Percentiles rank a stretch among this genome's conserved stretches.
Evolutionary conservation across 2,888 invertebrate species (phyloP).

Genomic region (Brenthis hecate): DNA sequence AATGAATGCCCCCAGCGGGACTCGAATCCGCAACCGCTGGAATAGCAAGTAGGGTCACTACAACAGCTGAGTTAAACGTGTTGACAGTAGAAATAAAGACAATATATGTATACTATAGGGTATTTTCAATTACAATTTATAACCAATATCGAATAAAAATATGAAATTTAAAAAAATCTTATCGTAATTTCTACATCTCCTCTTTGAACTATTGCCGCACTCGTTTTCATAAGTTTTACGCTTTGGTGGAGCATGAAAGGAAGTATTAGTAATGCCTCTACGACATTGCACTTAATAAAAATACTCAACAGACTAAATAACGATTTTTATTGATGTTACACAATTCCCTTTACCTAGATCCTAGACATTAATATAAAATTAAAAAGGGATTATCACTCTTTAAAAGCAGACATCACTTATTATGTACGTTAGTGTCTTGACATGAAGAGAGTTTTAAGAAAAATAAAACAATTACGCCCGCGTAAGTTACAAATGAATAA

Average conservation of each 20-base stretch:
- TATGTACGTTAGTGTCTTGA: background rate
- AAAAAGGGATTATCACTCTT: background rate
- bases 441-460: background rate
- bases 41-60: too few species aligned
- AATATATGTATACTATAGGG: too few species aligned
- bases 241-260: slow-evolving; percentile 19
- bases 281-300: slow-evolving; percentile 6
- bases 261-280: slow-evolving; percentile 18
- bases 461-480: slow-evolving; percentile 1
- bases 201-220: slow-evolving; percentile 9
- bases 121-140: too few species aligned
- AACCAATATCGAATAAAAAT: background rate
- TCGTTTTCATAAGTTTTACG: slow-evolving; percentile 22
- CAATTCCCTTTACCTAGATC: background rate
- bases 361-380: background rate
- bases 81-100: too few species aligned
- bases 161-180: background rate
- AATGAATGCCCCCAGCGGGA: too few species aligned
- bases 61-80: too few species aligned
- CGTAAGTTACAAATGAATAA: background rate
- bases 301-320: background rate
- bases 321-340: slow-evolving; percentile 1
- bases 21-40: too few species aligned
- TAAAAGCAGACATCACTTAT: background rate
- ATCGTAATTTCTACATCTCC: slow-evolving; percentile 9